phyloP scores from a whole-genome alignment of 1,140 invertebrate species.

The Zaprionus camerounensis region DNA sequence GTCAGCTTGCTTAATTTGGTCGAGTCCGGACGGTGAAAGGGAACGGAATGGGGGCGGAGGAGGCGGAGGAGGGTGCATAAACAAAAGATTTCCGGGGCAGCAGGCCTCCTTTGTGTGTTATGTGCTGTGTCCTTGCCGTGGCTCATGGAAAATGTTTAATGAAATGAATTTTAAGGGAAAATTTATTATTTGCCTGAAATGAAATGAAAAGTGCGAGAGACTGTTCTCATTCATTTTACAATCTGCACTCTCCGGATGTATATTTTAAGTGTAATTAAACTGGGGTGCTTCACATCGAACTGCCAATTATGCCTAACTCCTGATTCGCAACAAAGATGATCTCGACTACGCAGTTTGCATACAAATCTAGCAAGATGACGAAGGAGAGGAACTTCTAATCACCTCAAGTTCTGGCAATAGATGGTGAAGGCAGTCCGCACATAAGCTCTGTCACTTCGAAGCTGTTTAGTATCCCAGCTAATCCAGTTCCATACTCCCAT shows the following conservation, averaged over 20 bases:
- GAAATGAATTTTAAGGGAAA: conserved; percentile 78
- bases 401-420: background rate
- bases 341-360: conserved; percentile 16
- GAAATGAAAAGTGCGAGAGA: conserved; percentile 71
- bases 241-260: conserved; percentile 43
- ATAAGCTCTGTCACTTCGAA: conserved; percentile 24
- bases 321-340: conserved; percentile 29
- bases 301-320: conserved; percentile 44
- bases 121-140: conserved; percentile 23
- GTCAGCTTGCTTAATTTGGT: conserved; percentile 80
- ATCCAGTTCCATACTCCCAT: conserved; percentile 30
- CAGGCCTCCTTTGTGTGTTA: conserved; percentile 16
- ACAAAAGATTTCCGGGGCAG: conserved; percentile 75
- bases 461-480: conserved; percentile 39
- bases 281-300: conserved; percentile 29
- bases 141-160: conserved; percentile 78
- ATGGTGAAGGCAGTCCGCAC: background rate
- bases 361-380: conserved; percentile 21
- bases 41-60: conserved; percentile 8
- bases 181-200: conserved; percentile 75
- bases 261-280: conserved; percentile 72
- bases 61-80: conserved; percentile 49
- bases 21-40: conserved; percentile 31
- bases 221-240: conserved; percentile 43
- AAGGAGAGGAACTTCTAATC: background rate